Evolutionary conservation across 2,113 vertebrate genomes (phyloP).

Genomic region (Poeciliopsis turrubarensis): DNA sequence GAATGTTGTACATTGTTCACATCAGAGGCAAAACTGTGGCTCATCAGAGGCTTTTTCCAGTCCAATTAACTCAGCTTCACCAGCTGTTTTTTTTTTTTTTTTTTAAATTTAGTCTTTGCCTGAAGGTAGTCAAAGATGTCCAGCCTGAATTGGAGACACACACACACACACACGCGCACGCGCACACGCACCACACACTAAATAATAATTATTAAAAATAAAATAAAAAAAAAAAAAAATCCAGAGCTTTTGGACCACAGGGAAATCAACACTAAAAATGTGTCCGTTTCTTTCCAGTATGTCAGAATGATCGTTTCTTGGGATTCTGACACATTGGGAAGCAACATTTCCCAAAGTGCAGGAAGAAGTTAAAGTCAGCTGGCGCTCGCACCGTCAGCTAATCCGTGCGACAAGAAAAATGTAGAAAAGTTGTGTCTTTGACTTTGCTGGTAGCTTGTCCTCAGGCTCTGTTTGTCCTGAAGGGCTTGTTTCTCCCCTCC

Average conservation of each 20-base stretch:
- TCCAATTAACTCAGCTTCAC: slow-evolving; percentile 18
- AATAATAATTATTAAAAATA: background rate
- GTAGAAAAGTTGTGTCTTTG: slow-evolving; percentile 25
- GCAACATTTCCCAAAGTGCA: slow-evolving; percentile 17
- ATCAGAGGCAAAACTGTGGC: slow-evolving; percentile 36
- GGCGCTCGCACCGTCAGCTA: background rate
- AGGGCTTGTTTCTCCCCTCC: background rate
- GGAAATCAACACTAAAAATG: slow-evolving; percentile 41
- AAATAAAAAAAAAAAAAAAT: slow-evolving; percentile 12
- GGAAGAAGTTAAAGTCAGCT: background rate
- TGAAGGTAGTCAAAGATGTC: slow-evolving; percentile 27
- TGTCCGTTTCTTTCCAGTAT: slow-evolving; percentile 29
- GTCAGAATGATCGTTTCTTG: slow-evolving; percentile 19
- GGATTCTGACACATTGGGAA: slow-evolving; percentile 13
- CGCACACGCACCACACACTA: background rate
- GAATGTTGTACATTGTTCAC: slow-evolving; percentile 51
- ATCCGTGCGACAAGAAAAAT: background rate
- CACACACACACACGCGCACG: background rate
- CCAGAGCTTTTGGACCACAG: slow-evolving; percentile 4
- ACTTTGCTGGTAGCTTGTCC: slow-evolving; percentile 51
- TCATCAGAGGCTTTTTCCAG: slow-evolving; percentile 30
- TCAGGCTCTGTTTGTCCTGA: slow-evolving; percentile 34
- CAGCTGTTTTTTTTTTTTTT: background rate
- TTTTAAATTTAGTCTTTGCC: slow-evolving; percentile 16
- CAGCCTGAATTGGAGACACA: slow-evolving; percentile 30